phyloP scores from a whole-genome alignment of 2,113 vertebrate species.

The Cercocebus atys region DNA sequence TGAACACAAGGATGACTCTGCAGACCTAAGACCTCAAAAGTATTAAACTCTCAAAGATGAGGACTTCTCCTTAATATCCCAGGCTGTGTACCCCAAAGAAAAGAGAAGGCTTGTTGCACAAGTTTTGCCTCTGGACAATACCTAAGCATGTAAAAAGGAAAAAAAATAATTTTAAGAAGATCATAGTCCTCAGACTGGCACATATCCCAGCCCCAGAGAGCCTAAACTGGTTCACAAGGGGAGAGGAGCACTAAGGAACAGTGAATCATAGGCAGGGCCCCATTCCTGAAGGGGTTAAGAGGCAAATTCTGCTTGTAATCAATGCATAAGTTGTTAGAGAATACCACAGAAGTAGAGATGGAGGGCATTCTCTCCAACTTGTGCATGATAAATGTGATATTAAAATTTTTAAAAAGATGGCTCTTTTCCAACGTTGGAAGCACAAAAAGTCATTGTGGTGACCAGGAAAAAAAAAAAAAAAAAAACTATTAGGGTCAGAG shows the following conservation, averaged over 20 bases:
- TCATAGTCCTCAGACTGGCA: neutral
- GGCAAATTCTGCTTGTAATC: neutral
- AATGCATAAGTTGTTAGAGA: neutral
- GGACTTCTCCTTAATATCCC: neutral
- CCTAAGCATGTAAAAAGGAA: neutral
- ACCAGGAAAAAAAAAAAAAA: neutral
- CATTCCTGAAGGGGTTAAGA: neutral
- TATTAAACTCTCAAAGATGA: neutral
- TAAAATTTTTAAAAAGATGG: neutral
- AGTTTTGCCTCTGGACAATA: neutral
- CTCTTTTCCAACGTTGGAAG: neutral
- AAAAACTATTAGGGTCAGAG: neutral
- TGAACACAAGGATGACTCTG: neutral
- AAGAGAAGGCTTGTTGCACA: neutral
- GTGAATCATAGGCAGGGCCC: neutral
- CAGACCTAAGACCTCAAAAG: neutral
- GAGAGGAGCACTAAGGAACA: neutral
- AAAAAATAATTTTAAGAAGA: neutral
- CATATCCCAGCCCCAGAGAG: neutral
- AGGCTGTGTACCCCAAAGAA: neutral
- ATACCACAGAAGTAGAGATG: neutral
- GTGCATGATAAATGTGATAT: neutral
- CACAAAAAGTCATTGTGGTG: neutral
- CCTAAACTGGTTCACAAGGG: neutral
- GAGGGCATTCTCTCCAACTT: neutral